Conservation (phyloP, 2,888 invertebrate genomes). For the Hyles lineata region DNA sequence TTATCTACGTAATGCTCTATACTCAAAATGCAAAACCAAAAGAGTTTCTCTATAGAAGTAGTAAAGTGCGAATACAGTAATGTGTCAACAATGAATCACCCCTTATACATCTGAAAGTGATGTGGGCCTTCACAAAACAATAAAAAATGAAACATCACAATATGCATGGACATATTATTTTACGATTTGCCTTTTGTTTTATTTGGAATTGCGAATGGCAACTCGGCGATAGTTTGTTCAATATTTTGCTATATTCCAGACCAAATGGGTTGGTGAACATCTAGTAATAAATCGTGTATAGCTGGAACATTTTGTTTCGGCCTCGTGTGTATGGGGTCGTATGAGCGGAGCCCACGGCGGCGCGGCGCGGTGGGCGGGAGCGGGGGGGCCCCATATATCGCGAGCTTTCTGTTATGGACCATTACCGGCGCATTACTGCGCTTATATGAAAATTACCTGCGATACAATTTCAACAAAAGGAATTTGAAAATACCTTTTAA, state of each 20-base stretch:
- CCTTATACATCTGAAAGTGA: constrained; percentile 17
- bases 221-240: constrained; percentile 52
- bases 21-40: too few species aligned
- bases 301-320: constrained; percentile 64
- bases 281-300: constrained; percentile 62
- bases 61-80: background rate
- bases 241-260: constrained; percentile 52
- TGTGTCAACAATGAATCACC: constrained; percentile 11
- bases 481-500: constrained; percentile 50
- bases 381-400: constrained; percentile 56
- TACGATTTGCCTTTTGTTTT: constrained; percentile 47
- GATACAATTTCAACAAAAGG: constrained; percentile 62
- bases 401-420: constrained; percentile 73
- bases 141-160: constrained; percentile 32
- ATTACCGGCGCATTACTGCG: constrained; percentile 72
- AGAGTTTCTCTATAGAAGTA: background rate
- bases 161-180: constrained; percentile 50
- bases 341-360: constrained; percentile 41
- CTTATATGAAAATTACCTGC: constrained; percentile 70
- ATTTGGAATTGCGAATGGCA: constrained; percentile 49
- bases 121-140: constrained; percentile 20
- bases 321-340: constrained; percentile 46
- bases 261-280: constrained; percentile 57
- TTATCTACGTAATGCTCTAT: too few species aligned
- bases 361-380: constrained; percentile 28